These are phyloP conservation scores for Eclectus roratus DNA, from an alignment of 2,113 vertebrate species.

Conservation along the genomic window DNA sequence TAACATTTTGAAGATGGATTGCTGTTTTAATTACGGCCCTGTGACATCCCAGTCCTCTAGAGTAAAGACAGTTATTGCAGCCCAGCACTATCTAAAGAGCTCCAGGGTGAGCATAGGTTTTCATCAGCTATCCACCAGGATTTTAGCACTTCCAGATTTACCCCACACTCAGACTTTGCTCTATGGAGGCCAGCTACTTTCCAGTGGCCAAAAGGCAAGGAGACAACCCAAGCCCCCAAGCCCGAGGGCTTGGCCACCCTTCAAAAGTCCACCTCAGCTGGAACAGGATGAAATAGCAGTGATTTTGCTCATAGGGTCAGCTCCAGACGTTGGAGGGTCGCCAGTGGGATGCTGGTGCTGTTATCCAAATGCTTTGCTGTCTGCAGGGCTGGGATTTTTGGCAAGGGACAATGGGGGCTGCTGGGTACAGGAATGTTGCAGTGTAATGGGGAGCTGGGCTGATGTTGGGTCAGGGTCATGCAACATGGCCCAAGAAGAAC, in stretches of 20 bases:
- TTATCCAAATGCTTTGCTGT: neutral
- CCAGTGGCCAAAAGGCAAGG: neutral
- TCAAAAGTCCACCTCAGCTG: neutral
- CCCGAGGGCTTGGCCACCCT: neutral
- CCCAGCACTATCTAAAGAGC: neutral
- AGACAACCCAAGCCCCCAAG: neutral
- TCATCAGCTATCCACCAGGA: accelerated
- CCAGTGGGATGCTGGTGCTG: neutral
- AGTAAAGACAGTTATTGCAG: neutral
- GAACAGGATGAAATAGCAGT: neutral
- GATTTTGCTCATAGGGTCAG: neutral
- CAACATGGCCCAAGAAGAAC: accelerated
- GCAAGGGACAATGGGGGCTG: neutral
- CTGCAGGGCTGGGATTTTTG: neutral
- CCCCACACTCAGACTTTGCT: neutral
- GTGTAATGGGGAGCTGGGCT: neutral
- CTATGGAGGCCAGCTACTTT: neutral
- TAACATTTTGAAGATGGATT: neutral
- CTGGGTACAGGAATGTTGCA: accelerated
- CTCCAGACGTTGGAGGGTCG: neutral
- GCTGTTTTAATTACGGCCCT: neutral
- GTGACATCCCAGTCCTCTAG: neutral
- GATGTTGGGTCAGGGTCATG: neutral
- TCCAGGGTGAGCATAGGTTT: neutral
- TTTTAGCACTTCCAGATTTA: neutral